Evolutionary conservation across 2,888 invertebrate species (phyloP), one percentile per base, ranked within the genome.

Genomic region (Toxonevra muliebris): DNA sequence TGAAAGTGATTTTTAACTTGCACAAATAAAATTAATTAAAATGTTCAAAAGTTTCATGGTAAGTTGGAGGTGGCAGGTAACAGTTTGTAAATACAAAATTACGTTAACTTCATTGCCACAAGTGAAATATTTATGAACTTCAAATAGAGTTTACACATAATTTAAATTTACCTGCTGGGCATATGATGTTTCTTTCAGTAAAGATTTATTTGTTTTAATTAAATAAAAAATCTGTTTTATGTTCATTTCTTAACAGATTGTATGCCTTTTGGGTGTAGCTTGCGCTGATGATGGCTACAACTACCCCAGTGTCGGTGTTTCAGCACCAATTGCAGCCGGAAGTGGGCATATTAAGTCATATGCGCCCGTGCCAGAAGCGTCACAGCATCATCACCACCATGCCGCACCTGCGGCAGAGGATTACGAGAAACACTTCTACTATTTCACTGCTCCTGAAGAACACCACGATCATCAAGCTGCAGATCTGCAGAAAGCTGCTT

Each of bases 401-500:
- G 57, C 45, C n/a, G 64, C 12, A 13, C n/a, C 58, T 12, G 62
- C 48, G 8, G 12, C 52, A 42, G 13, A 43, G 10, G 20, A 52
- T 8, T 64, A 64, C 19, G 43, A 72, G 20, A 69, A 72, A 60
- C 68, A 69, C 41, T 71, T 76, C 7, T 80, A 77, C 62, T 75
- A 71, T 43, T 81, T 80, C 48, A 70, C 65, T 20, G 69, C 76
- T 4, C 79, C 82, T 12, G 68, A 69, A 15, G 70, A 71, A 8
- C 30, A 69, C 20, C 1, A 20, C 2, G 78, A 0, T 67, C 69
- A 70, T 70, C 71, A 11, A 19, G 17, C 48, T 19, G 50, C 55
- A 19, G 50, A 45, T 60, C 70, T 62, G 69, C 74, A 50, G 69
- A 73, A 71, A 73, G 72, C 19, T 13, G 13, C 75, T 69, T 52